phyloP scores from a whole-genome alignment of 2,888 invertebrate genomes.

The Orchestes rusci region DNA sequence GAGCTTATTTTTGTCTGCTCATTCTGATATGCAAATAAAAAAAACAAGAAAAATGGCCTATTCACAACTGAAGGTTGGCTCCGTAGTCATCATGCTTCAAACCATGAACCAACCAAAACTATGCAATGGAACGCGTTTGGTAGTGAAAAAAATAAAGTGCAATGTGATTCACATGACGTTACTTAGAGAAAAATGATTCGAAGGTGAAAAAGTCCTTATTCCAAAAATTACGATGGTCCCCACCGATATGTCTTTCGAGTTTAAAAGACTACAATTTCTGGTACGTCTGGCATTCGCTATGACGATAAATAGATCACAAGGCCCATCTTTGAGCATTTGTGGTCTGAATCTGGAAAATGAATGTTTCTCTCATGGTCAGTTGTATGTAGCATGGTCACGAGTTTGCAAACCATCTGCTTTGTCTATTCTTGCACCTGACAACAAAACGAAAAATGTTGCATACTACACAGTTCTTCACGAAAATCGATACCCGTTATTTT shows the following conservation, averaged over 20 bases:
- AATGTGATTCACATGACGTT: slow-evolving; percentile 12
- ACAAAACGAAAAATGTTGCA: neutral
- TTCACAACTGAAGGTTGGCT: slow-evolving; percentile 21
- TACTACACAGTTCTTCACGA: neutral
- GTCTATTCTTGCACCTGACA: slow-evolving; percentile 5
- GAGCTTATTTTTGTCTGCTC: too few relatives aligned
- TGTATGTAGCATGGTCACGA: slow-evolving; percentile 33
- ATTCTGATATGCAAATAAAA: too few relatives aligned
- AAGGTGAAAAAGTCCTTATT: slow-evolving; percentile 28
- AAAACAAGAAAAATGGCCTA: too few relatives aligned
- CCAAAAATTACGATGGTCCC: slow-evolving; percentile 37
- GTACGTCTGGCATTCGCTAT: slow-evolving; percentile 26
- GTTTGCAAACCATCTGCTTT: slow-evolving; percentile 5
- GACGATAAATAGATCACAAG: slow-evolving; percentile 35
- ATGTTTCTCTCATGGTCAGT: slow-evolving; percentile 36
- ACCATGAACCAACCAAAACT: slow-evolving; percentile 8
- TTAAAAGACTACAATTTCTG: slow-evolving; percentile 15
- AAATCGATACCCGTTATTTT: neutral
- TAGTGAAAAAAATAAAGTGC: slow-evolving; percentile 6
- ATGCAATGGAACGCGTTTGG: slow-evolving; percentile 13
- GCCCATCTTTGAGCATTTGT: slow-evolving; percentile 28
- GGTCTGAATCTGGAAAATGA: slow-evolving; percentile 34
- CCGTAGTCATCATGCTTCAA: slow-evolving; percentile 1
- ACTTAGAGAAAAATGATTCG: slow-evolving; percentile 13
- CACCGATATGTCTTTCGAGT: slow-evolving; percentile 26